Base-by-base conservation (phyloP, 64 coral and sea anemone species). In the Montipora sp. region DNA sequence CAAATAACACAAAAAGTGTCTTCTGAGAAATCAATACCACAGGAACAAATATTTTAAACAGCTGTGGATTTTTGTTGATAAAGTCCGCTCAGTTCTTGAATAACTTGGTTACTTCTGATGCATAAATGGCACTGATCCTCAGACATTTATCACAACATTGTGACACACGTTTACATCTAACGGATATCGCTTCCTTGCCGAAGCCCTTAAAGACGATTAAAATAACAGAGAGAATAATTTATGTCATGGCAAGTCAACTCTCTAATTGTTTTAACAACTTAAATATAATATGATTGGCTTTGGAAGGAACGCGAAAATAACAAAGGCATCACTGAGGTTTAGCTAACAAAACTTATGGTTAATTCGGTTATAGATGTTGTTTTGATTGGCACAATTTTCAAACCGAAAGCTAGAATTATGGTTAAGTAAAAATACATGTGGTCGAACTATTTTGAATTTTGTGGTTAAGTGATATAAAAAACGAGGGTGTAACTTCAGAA, bases 231-330 rank as follows among this genome's bases (percentile, higher is more conserved):
- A 85, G 48, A 85, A 85, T 72, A 9, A 49, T 72, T 85, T 10
- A 71, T 85, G 7, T 21, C 11, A 5, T 81, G 63, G 6, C 19
- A 18, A 22, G 65, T 46, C 47, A 36, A 16, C 65, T 21, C 18
- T 5, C 47, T 85, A 71, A 85, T 85, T 85, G 82, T 9, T 84
- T 47, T n/a, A 18, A n/a, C 66, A 18, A 45, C 51, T 43, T 19
- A 47, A 36, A 43, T 3, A n/a, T 47, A 83, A 46, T 16, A 49
- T 9, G 20, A 60, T 67, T 47, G 9, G 19, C 60, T 71, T 36
- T 83, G 59, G 1, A 67, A n/a, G 44, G 15, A 45, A 63, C 22
- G 58, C 59, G n/a, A n/a, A 15, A 16, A 13, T 16, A 50, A 21
- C 45, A 48, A 71, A 49, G 60, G 20, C 20, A 71, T 36, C 68